phyloP scores from a whole-genome alignment of 2,113 vertebrate species.

The Varanus komodoensis region DNA sequence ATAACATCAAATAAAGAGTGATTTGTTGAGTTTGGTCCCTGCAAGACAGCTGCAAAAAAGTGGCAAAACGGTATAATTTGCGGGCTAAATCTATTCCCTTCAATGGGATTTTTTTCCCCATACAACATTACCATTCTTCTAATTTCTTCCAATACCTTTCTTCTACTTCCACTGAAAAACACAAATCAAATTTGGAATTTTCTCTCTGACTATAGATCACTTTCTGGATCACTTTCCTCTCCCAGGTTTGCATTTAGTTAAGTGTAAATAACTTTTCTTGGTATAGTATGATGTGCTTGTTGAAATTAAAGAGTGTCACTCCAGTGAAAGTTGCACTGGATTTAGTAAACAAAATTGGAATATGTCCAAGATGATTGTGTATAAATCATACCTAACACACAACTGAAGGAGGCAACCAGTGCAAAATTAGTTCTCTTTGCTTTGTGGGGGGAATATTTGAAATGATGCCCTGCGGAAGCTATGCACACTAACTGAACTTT shows the following conservation, averaged over 20 bases:
- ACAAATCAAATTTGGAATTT: rapidly evolving
- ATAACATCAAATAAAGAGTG: not conserved
- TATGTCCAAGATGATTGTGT: constrained; percentile 8
- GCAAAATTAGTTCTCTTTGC: constrained; percentile 38
- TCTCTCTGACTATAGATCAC: not conserved
- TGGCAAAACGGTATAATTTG: too few relatives aligned
- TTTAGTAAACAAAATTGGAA: constrained; percentile 23
- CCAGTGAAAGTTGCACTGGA: not conserved
- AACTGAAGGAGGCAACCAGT: constrained; percentile 19
- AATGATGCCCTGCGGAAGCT: constrained; percentile 34
- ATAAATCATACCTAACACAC: not conserved
- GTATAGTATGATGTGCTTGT: not conserved
- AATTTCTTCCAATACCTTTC: not conserved
- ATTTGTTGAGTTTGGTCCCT: too few relatives aligned
- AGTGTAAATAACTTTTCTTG: constrained; percentile 8
- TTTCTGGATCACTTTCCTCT: not conserved
- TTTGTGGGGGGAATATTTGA: constrained; percentile 26
- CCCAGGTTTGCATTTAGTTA: not conserved
- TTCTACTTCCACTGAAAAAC: rapidly evolving
- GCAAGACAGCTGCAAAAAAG: too few relatives aligned
- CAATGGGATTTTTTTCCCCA: too few relatives aligned
- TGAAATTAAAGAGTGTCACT: not conserved
- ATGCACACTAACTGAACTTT: constrained; percentile 16
- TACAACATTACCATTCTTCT: rapidly evolving
- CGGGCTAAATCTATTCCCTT: too few relatives aligned